A percentile compares a stretch with the other conserved stretches of the same genome.
phyloP scores from a whole-genome alignment of 2,113 vertebrate species.

The Elephas maximus region DNA sequence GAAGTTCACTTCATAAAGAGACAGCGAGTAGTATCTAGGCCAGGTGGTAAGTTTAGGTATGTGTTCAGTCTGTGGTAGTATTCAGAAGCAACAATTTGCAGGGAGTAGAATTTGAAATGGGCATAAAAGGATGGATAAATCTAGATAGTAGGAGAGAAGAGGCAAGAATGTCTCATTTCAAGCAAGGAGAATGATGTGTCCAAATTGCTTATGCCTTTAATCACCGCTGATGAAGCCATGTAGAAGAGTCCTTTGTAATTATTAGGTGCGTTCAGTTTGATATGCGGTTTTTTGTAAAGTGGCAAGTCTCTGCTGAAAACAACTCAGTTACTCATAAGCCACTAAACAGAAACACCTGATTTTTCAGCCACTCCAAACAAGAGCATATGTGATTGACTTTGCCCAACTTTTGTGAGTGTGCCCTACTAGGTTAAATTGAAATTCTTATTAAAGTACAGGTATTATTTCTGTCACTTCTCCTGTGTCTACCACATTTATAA shows the following conservation, averaged over 20 bases:
- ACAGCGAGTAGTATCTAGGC: background rate
- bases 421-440: background rate
- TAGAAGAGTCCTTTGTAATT: background rate
- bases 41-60: background rate
- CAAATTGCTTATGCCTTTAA: background rate
- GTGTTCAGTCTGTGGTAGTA: background rate
- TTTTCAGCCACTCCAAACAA: slow-evolving; percentile 40
- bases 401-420: background rate
- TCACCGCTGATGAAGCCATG: background rate
- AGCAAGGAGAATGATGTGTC: background rate
- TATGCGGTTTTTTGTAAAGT: background rate
- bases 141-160: background rate
- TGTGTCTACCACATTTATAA: background rate
- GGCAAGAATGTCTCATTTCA: background rate
- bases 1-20: slow-evolving; percentile 7
- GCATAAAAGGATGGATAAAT: background rate
- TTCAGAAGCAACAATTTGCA: background rate
- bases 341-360: background rate
- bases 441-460: slow-evolving; percentile 15
- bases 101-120: background rate
- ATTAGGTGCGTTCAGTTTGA: background rate
- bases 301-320: slow-evolving; percentile 10
- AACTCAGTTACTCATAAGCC: background rate
- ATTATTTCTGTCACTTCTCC: slow-evolving; percentile 11
- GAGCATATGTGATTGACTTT: background rate